Conservation (phyloP, 2,113 vertebrate genomes). For the Madoqua kirkii region DNA sequence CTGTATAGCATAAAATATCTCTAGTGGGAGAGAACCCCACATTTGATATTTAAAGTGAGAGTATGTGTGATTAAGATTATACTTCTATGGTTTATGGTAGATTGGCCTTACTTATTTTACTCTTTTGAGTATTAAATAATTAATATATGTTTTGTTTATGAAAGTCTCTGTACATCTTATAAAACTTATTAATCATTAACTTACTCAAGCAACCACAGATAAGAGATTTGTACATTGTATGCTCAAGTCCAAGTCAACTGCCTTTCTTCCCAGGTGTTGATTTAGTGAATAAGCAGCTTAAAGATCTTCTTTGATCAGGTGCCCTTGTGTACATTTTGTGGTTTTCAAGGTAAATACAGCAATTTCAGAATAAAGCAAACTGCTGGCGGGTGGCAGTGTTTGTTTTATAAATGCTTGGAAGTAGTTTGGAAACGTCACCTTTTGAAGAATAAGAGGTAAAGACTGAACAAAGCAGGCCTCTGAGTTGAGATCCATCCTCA, state of each 20-base stretch:
- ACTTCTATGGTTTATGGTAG: background rate
- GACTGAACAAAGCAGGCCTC: background rate
- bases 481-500: background rate
- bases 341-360: conserved; percentile 46
- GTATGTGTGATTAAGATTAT: background rate
- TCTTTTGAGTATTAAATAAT: background rate
- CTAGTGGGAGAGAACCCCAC: background rate
- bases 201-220: background rate
- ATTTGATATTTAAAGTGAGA: background rate
- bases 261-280: background rate
- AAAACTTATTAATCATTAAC: conserved; percentile 26
- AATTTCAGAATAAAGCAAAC: conserved; percentile 60
- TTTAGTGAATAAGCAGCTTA: background rate
- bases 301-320: conserved; percentile 34
- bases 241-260: conserved; percentile 9
- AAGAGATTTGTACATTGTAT: conserved; percentile 10
- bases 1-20: background rate
- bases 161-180: background rate
- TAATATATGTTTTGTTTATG: background rate
- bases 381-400: conserved; percentile 17
- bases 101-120: background rate
- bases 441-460: conserved; percentile 17
- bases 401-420: conserved; percentile 51
- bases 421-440: background rate
- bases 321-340: conserved; percentile 25